Evolutionary conservation across 2,113 vertebrate species (phyloP), one percentile per base, ranked within the genome.

Genomic region (Furnarius figulus): DNA sequence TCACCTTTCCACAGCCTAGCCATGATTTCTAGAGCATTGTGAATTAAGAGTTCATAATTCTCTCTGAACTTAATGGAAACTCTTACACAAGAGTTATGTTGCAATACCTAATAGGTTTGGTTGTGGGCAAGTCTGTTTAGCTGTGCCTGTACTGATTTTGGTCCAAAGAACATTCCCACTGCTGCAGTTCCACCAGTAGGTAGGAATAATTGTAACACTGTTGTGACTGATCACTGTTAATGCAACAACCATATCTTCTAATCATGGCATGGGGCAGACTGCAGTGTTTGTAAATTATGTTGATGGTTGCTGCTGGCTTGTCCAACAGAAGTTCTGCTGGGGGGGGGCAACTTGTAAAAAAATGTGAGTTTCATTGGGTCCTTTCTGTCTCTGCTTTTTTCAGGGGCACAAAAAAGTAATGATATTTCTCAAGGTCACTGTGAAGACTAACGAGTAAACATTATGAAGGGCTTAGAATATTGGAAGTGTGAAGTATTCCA

Each of bases 41-140:
- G 72, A 93, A 75, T 80, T 91, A 71, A 93, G 68, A 84, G 75
- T 63, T 90, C 65, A 59, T 80, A 11, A 92, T 86, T 93, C 73
- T 80, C 81, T 76, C 65, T 81, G 70, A 93, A 87, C 35, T 92
- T 90, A 92, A 95, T 84, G 33, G 47, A 33, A 86, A 4, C 81
- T 95, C 87, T 96, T 95, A 78, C 86, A 95, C 82, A 93, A 84
- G 65, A 86, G 22, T 77, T 81, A 49, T 95, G 84, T 89, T 92
- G 94, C 91, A 95, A 94, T 35, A 89, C 14, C 65, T 95, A 93
- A 77, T 78, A 78, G 39, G 13, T 44, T 86, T 61, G 46, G 53
- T 67, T 77, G 75, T 88, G 75, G 75, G 73, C 61, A 90, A 92
- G 61, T 44, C 35, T 94, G 59, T 65, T 91, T 94, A 86, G 24